Base-by-base conservation (phyloP, 2,888 invertebrate genomes). In the Ellobium chinense region DNA sequence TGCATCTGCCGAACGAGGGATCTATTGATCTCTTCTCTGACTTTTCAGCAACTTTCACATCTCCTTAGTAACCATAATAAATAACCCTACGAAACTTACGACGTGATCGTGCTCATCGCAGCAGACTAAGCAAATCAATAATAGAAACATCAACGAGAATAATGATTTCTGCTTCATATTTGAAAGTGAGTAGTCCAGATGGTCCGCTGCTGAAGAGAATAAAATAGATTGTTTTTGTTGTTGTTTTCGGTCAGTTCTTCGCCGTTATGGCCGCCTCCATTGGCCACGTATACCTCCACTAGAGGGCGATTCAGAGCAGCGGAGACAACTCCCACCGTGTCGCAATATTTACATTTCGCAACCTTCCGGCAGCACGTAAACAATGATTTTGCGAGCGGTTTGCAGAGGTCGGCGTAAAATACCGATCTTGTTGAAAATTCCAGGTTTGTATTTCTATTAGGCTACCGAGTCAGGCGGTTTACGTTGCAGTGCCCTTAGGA, bases 41-140 rank as follows among this genome's bases (percentile, higher is more conserved):
- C n/a, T n/a, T n/a, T n/a, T n/a, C n/a, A n/a, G n/a, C n/a, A 56
- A 27, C 34, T 46, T 1, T 36, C 31, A 24, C 18, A 58, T 73
- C 72, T 58, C 76, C 80, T 27, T 75, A 80, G 76, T 80, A 80
- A 80, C 80, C 66, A 46, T 36, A 74, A 62, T n/a, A 66, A 73
- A 66, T 68, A 62, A 14, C 31, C 31, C 36, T 65, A 24, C n/a
- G 62, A 60, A 84, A 95, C 95, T 95, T 94, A 96, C 96, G 91
- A 95, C 93, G 93, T 97, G 96, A 93, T 95, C 95, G 93, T 97
- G 97, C 94, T 97, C 97, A 92, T 96, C 97, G 72, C 93, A 92
- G 83, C 88, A 83, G n/a, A 85, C 89, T n/a, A 82, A 76, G 77
- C 68, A 80, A 39, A 84, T 77, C 68, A 81, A 78, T 76, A 85